A percentile compares a stretch with the other conserved stretches of the same genome.
phyloP scores from a whole-genome alignment of 1,140 invertebrate species.

The Eurosta solidaginis region DNA sequence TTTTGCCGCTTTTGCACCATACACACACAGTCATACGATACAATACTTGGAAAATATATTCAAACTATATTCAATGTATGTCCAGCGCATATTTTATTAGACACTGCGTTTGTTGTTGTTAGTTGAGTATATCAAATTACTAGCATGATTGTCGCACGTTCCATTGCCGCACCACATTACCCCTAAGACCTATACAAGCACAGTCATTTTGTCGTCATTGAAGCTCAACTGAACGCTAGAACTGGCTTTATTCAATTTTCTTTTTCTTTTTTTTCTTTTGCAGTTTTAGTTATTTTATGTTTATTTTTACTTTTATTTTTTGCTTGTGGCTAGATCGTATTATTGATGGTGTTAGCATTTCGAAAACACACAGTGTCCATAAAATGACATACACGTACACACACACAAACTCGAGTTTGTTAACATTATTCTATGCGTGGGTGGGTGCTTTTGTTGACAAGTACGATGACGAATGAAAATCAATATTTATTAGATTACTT shows the following conservation, averaged over 20 bases:
- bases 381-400: neutral
- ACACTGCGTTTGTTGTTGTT: neutral
- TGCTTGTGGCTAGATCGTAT: conserved; percentile 20
- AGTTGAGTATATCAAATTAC: conserved; percentile 30
- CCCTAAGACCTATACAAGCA: neutral
- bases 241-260: neutral
- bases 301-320: neutral
- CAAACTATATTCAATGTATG: neutral
- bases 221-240: neutral
- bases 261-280: neutral
- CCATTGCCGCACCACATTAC: neutral
- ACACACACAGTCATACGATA: neutral
- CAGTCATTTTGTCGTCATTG: conserved; percentile 2
- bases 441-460: neutral
- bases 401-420: neutral
- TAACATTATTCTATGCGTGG: neutral
- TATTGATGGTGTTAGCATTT: conserved; percentile 9
- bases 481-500: conserved; percentile 61
- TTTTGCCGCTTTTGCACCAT: neutral
- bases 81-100: neutral
- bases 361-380: neutral
- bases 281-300: neutral
- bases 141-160: neutral
- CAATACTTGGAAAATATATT: too few species aligned
- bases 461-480: conserved; percentile 58